Conservation (phyloP, 1,140 invertebrate genomes). For the Ceratoteleas bidentatus region DNA sequence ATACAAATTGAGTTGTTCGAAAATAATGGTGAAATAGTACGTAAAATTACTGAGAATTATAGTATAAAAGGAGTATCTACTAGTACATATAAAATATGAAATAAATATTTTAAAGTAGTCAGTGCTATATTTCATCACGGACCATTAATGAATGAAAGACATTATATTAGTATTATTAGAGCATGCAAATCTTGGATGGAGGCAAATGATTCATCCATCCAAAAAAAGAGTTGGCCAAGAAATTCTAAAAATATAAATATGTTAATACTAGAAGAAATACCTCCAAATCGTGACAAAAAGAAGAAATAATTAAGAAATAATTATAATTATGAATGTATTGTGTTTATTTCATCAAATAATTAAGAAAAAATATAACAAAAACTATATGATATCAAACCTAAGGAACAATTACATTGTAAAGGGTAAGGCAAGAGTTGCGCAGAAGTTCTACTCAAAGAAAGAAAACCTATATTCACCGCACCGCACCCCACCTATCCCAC, state of each 20-base stretch:
- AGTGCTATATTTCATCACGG: constrained; percentile 23
- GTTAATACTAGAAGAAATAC: too few species aligned
- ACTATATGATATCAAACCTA: too few species aligned
- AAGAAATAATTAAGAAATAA: too few species aligned
- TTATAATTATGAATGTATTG: too few species aligned
- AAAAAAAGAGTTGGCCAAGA: constrained; percentile 11
- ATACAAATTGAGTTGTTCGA: constrained; percentile 19
- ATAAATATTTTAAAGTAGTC: constrained; percentile 6
- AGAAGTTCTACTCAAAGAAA: too few species aligned
- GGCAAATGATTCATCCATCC: constrained; percentile 3
- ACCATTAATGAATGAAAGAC: constrained; percentile 9
- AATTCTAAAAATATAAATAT: background rate
- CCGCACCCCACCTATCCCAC: too few species aligned
- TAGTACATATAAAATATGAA: constrained; percentile 2
- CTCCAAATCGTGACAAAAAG: too few species aligned
- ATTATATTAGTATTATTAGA: constrained; percentile 14
- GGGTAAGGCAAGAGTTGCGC: too few species aligned
- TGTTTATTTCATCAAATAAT: too few species aligned
- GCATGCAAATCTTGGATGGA: constrained; percentile 11
- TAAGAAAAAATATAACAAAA: too few species aligned
- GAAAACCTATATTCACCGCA: too few species aligned
- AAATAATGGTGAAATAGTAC: background rate
- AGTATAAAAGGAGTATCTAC: constrained; percentile 19
- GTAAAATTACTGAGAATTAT: constrained; percentile 13
- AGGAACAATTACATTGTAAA: too few species aligned